Conservation (phyloP, 1,140 invertebrate genomes). For the Cydia splendana region DNA sequence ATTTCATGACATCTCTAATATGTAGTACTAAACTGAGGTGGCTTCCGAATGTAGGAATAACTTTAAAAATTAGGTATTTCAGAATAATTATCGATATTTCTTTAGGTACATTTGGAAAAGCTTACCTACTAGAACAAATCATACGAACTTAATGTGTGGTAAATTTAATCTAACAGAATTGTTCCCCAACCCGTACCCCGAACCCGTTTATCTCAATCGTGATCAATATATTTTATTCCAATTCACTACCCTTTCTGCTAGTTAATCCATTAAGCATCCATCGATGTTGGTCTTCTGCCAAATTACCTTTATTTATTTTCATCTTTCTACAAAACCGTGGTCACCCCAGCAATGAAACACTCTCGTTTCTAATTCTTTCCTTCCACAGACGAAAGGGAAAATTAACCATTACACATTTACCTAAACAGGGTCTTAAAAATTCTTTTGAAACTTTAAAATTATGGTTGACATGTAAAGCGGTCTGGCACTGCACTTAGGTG, state of each 20-base stretch:
- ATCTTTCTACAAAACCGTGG: neutral
- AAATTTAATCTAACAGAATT: too few relatives aligned
- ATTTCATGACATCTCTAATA: too few relatives aligned
- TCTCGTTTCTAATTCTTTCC: slow-evolving; percentile 16
- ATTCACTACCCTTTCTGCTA: neutral
- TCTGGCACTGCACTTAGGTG: neutral
- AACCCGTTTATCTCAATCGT: too few relatives aligned
- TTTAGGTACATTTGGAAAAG: too few relatives aligned
- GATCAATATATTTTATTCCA: neutral
- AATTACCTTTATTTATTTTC: neutral
- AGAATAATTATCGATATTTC: too few relatives aligned
- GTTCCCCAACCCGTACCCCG: too few relatives aligned
- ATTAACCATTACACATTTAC: slow-evolving; percentile 8
- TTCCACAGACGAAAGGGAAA: slow-evolving; percentile 7
- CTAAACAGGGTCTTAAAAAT: slow-evolving; percentile 7
- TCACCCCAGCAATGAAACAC: slow-evolving; percentile 17
- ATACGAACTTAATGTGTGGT: too few relatives aligned
- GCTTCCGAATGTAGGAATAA: too few relatives aligned
- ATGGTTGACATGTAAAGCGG: slow-evolving; percentile 1
- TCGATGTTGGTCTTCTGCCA: neutral
- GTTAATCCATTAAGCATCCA: neutral
- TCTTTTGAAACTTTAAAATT: neutral
- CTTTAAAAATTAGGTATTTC: too few relatives aligned
- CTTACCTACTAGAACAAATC: too few relatives aligned
- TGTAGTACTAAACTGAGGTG: too few relatives aligned